These are phyloP conservation scores for Lycaon pictus DNA, from an alignment of 2,113 vertebrate species.

Conservation along the genomic window DNA sequence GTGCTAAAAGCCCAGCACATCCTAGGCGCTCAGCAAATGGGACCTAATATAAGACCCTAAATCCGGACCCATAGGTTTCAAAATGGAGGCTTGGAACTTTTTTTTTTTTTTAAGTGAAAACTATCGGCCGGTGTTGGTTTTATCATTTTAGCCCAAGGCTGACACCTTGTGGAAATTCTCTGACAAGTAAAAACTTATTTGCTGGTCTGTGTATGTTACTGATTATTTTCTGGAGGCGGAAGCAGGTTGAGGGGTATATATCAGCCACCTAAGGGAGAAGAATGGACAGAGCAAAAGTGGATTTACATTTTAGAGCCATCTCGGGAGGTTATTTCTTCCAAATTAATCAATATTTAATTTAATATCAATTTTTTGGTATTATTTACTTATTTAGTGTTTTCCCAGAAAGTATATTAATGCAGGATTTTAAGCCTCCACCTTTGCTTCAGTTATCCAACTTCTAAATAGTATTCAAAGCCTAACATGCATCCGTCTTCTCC, in stretches of 20 bases:
- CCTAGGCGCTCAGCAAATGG: background rate
- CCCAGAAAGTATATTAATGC: background rate
- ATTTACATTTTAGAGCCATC: background rate
- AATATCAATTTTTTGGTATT: background rate
- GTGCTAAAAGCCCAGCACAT: background rate
- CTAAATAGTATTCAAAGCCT: background rate
- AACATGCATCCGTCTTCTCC: background rate
- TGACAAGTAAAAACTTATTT: background rate
- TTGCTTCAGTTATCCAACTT: background rate
- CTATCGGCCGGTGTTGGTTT: background rate
- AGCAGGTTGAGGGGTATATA: background rate
- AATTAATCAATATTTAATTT: background rate
- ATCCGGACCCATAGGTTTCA: background rate
- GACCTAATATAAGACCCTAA: background rate
- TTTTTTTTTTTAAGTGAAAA: background rate
- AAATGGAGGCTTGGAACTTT: constrained; percentile 27
- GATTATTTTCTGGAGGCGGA: background rate
- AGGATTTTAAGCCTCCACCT: background rate
- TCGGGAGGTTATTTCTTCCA: constrained; percentile 12
- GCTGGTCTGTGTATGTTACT: background rate
- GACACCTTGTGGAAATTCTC: constrained; percentile 80
- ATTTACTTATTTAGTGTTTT: constrained; percentile 39
- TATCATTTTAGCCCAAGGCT: constrained; percentile 60
- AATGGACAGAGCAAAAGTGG: background rate
- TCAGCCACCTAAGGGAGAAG: background rate